phyloP scores from a whole-genome alignment of 2,797 vertebrate genomes.

The Tenualosa ilisha region DNA sequence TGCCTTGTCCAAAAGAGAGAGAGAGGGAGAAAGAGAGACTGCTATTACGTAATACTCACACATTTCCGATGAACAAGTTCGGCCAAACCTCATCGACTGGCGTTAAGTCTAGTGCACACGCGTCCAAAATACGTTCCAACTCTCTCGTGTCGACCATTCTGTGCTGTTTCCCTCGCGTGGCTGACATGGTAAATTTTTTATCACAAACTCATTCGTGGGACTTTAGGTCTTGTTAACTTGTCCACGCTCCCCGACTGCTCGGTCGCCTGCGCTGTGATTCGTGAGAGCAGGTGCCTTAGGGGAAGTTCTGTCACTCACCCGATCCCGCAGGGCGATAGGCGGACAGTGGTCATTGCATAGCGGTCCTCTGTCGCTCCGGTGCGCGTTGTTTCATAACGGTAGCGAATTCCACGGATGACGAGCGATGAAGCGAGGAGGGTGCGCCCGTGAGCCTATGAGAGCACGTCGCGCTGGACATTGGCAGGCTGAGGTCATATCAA shows the following conservation, averaged over 20 bases:
- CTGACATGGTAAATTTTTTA: conserved; percentile 65
- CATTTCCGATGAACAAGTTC: conserved; percentile 77
- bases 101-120: conserved; percentile 74
- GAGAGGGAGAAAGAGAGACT: neutral
- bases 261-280: conserved; percentile 40
- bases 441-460: neutral
- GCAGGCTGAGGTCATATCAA: neutral
- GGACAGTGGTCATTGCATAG: neutral
- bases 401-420: conserved; percentile 20
- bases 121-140: conserved; percentile 77
- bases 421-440: conserved; percentile 33
- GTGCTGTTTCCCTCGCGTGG: conserved; percentile 55
- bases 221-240: conserved; percentile 24
- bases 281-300: conserved; percentile 70
- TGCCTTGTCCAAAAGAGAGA: neutral
- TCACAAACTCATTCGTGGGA: conserved; percentile 19
- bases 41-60: conserved; percentile 71
- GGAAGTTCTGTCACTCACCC: conserved; percentile 54
- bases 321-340: conserved; percentile 59
- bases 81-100: conserved; percentile 80
- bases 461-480: neutral
- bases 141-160: conserved; percentile 71
- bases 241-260: conserved; percentile 10
- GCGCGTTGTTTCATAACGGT: neutral
- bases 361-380: neutral